These are phyloP conservation scores for Brenthis hecate DNA, from an alignment of 2,888 invertebrate genomes.

Conservation along the genomic window DNA sequence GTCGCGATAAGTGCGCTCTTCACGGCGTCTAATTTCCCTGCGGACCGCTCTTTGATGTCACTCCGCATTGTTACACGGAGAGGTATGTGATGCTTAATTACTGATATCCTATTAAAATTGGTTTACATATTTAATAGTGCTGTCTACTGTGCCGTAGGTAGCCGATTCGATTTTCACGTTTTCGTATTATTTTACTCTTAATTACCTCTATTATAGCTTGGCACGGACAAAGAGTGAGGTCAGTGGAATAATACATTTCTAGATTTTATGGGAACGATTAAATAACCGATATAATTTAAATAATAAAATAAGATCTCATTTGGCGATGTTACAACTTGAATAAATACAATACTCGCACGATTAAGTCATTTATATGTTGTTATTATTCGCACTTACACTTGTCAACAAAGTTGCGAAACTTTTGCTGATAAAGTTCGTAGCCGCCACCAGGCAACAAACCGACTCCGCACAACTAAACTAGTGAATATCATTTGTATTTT, in stretches of 20 bases:
- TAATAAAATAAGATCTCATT: no score
- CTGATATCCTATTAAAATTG: no score
- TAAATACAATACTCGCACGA: neutral
- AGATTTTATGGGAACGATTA: neutral
- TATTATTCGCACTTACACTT: neutral
- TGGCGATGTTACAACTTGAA: no score
- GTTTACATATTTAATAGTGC: no score
- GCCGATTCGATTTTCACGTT: no score
- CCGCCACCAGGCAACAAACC: neutral
- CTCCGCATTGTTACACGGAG: neutral
- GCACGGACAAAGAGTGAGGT: no score
- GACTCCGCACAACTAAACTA: neutral
- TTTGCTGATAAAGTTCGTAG: neutral
- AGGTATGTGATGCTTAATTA: neutral
- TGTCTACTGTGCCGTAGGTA: no score
- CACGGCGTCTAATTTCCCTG: conserved; percentile 3
- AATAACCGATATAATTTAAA: neutral
- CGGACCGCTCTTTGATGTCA: conserved; percentile 6
- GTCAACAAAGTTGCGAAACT: conserved; percentile 1
- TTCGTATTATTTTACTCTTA: no score
- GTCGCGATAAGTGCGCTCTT: neutral
- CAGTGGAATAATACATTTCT: neutral
- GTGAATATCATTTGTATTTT: conserved; percentile 1
- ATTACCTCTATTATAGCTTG: no score
- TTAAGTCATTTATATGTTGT: neutral